phyloP scores from a whole-genome alignment of 2,113 vertebrate species.

The Hucho hucho region DNA sequence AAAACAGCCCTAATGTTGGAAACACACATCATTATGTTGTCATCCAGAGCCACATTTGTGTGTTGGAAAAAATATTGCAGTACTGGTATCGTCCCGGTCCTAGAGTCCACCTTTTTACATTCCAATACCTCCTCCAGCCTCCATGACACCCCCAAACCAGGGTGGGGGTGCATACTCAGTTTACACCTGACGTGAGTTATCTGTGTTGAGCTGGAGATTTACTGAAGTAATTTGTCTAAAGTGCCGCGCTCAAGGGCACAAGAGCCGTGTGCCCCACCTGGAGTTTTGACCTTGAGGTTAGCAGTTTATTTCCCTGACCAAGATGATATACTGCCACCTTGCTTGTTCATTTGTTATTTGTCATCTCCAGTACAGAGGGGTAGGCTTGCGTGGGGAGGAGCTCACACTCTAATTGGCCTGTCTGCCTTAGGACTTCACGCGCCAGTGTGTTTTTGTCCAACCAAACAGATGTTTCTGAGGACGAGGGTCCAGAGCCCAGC shows the following conservation, averaged over 20 bases:
- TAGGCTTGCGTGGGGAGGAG: slow-evolving; percentile 12
- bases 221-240: slow-evolving; percentile 59
- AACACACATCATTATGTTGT: no score
- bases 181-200: slow-evolving; percentile 47
- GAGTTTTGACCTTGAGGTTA: slow-evolving; percentile 48
- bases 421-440: slow-evolving; percentile 16
- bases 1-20: no score
- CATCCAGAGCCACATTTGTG: no score
- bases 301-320: slow-evolving; percentile 35
- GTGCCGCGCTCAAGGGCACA: slow-evolving; percentile 60
- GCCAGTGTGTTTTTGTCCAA: slow-evolving; percentile 49
- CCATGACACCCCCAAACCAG: slow-evolving; percentile 47
- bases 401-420: slow-evolving; percentile 22
- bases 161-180: slow-evolving; percentile 30
- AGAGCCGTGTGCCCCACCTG: slow-evolving; percentile 36
- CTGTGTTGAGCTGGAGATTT: slow-evolving; percentile 56
- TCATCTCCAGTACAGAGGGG: slow-evolving; percentile 25
- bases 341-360: slow-evolving; percentile 38
- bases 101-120: slow-evolving; percentile 20
- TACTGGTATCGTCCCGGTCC: no score
- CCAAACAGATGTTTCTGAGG: slow-evolving; percentile 62
- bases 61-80: no score
- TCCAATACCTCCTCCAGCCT: slow-evolving; percentile 39
- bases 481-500: slow-evolving; percentile 64
- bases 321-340: slow-evolving; percentile 31